Evolutionary conservation across 2,797 vertebrate species (phyloP).

Genomic region (Fundulus diaphanus): DNA sequence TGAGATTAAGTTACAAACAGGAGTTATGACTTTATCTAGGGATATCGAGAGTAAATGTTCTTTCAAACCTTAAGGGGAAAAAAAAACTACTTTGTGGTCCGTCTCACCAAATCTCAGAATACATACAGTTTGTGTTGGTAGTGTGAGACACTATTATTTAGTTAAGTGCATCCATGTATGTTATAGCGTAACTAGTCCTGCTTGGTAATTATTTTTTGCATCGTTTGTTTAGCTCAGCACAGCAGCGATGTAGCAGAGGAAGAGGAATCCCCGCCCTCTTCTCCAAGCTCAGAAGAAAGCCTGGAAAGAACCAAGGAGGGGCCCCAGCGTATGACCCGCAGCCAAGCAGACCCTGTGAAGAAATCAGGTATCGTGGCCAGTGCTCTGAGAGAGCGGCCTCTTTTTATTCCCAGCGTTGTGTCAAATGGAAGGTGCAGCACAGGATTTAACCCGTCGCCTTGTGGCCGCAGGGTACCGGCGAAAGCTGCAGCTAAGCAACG

Average conservation of each 20-base stretch:
- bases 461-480: constrained; percentile 58
- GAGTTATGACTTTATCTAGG: too few species aligned
- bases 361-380: constrained; percentile 68
- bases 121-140: neutral
- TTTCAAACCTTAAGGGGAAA: too few species aligned
- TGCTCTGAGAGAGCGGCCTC: neutral
- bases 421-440: neutral
- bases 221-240: constrained; percentile 80
- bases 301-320: constrained; percentile 74
- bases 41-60: neutral
- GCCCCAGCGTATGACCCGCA: constrained; percentile 80
- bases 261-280: constrained; percentile 87
- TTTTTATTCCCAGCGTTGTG: neutral
- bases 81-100: too few species aligned
- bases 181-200: neutral
- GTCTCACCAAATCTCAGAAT: neutral
- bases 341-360: constrained; percentile 82
- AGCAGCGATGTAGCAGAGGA: constrained; percentile 81
- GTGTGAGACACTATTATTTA: neutral
- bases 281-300: constrained; percentile 83
- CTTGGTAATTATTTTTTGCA: constrained; percentile 6
- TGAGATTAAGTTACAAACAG: too few species aligned
- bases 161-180: neutral
- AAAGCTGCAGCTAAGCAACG: constrained; percentile 84
- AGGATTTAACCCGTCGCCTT: constrained; percentile 3